Conservation (phyloP, 1,140 invertebrate genomes). For the Drosophila nasuta region DNA sequence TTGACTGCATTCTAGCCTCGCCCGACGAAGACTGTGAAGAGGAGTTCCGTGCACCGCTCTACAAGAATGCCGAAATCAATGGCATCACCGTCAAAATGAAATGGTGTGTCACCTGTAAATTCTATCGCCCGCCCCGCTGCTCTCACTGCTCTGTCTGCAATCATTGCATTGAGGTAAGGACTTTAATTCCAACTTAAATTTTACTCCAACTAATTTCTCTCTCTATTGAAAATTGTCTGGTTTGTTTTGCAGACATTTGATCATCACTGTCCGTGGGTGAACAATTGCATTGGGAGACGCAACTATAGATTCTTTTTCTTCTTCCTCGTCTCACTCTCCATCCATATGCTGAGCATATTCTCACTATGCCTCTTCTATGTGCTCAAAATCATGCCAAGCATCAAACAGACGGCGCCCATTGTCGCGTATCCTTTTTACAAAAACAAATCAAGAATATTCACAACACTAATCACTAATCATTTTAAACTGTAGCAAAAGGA, state of each 20-base stretch:
- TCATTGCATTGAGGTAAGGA: conserved; percentile 97
- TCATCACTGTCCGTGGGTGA: conserved; percentile 99
- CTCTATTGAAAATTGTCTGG: conserved; percentile 39
- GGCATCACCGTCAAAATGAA: conserved; percentile 99
- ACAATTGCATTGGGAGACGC: conserved; percentile 99
- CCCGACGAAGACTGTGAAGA: conserved; percentile 98
- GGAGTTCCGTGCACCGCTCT: conserved; percentile 98
- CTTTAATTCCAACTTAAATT: conserved; percentile 17
- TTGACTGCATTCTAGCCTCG: conserved; percentile 89
- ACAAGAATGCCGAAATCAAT: conserved; percentile 99
- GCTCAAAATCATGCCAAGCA: conserved; percentile 92
- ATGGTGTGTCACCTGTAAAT: conserved; percentile 99
- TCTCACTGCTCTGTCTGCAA: conserved; percentile 99
- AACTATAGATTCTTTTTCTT: conserved; percentile 99
- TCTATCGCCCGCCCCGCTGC: conserved; percentile 98
- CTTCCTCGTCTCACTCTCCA: conserved; percentile 97
- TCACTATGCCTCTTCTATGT: conserved; percentile 96
- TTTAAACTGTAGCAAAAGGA: too few relatives aligned
- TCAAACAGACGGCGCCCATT: conserved; percentile 93
- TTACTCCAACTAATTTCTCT: background rate
- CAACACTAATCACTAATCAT: background rate
- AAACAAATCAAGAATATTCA: background rate
- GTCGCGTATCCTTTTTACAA: conserved; percentile 90
- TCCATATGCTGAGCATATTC: conserved; percentile 99
- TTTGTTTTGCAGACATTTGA: conserved; percentile 96